Evolutionary conservation across 2,888 invertebrate genomes (phyloP), one percentile per base, ranked within the genome.

Genomic region (Drosophila anomalata): DNA sequence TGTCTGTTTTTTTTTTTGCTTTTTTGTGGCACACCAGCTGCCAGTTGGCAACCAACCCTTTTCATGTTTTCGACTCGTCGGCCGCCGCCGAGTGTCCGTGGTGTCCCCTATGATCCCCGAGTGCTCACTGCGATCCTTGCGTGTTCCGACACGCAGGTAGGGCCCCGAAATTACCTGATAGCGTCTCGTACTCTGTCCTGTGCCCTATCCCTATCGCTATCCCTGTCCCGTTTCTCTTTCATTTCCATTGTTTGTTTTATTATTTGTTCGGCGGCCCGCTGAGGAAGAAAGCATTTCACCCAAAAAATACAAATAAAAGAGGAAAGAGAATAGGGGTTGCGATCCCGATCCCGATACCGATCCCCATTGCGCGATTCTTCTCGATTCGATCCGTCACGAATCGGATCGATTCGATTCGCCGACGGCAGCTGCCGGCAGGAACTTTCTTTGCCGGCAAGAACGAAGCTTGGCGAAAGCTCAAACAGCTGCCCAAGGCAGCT

Each of bases 211-310:
- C 31, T n/a, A 12, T 26, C 24, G 26, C 31, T n/a, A 29, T 29
- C 29, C 36, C 31, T n/a, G 26, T 14, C 12, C 33, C 42, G 41
- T 31, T 41, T 41, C 54, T 52, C 56, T 48, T 50, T 55, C 53
- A 48, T 52, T 48, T 36, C 60, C 62, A 62, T 72, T 75, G 68
- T 73, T 70, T 72, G 58, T 54, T 78, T 31, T 55, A 56, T 41
- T 53, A 20, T 42, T 42, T 50, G 59, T 44, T 12, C 50, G 36
- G 14, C n/a, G 36, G 17, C 22, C 33, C 9, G 61, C 36, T 58
- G 47, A 71, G 74, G 68, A 81, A 80, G 80, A 80, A 80, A 80
- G 82, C 65, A 73, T 80, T 80, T 84, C 80, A 58, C 75, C 81
- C 22, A 48, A 24, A 20, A 17, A 42, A 1, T 7, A 17, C 2